A percentile compares a stretch with the other conserved stretches of the same genome.
phyloP scores from a whole-genome alignment of 2,113 vertebrate species.

The Bufo gargarizans region DNA sequence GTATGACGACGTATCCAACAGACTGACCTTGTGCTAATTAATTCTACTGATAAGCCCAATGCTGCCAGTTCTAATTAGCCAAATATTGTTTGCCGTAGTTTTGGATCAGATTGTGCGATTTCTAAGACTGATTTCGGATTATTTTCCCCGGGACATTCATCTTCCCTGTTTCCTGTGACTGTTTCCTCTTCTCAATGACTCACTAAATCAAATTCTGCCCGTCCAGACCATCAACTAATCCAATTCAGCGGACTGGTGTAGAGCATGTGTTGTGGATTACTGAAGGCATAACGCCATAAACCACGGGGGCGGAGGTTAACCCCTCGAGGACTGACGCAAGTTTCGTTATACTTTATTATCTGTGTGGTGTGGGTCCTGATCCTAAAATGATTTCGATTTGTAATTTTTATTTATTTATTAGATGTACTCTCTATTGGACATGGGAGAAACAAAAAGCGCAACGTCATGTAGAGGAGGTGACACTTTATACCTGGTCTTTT shows the following conservation, averaged over 20 bases:
- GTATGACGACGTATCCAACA: background rate
- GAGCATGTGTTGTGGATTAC: conserved; percentile 33
- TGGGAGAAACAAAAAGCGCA: too few relatives aligned
- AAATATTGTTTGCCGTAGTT: background rate
- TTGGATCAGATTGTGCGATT: background rate
- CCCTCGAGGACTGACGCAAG: background rate
- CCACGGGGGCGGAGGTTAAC: conserved; percentile 3
- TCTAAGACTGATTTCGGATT: conserved; percentile 25
- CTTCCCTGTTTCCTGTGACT: conserved; percentile 26
- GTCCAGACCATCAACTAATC: conserved; percentile 33
- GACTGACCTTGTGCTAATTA: background rate
- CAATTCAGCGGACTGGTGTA: background rate
- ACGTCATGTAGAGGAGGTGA: too few relatives aligned
- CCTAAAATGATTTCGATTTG: background rate
- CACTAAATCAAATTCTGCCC: conserved; percentile 11
- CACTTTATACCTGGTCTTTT: too few relatives aligned
- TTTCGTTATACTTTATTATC: too few relatives aligned
- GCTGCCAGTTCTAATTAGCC: background rate
- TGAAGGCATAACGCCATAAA: background rate
- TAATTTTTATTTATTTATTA: too few relatives aligned
- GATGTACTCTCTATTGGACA: too few relatives aligned
- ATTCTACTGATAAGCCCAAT: background rate
- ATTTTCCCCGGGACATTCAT: background rate
- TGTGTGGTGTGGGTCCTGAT: background rate
- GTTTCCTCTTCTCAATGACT: background rate